Evolutionary conservation across 92 coral and sea anemone species (phyloP).

Genomic region (Epizoanthus scotinus): DNA sequence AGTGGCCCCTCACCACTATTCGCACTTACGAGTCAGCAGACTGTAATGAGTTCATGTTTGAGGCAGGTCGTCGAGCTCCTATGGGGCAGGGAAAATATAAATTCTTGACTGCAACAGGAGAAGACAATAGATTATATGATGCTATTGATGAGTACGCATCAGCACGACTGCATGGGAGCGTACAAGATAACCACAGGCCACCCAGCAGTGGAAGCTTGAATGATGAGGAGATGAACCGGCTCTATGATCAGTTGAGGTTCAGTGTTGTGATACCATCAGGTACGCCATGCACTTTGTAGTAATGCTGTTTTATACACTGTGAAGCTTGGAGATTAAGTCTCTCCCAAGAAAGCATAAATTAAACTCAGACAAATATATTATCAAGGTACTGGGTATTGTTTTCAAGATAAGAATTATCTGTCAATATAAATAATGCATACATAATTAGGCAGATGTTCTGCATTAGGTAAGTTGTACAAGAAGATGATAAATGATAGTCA

Average conservation of each 20-base stretch:
- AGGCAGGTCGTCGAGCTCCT: constrained; percentile 93
- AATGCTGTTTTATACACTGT: no score
- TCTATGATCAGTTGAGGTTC: constrained; percentile 82
- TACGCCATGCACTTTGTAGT: constrained; percentile 1
- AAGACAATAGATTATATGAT: constrained; percentile 92
- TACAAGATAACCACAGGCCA: constrained; percentile 35
- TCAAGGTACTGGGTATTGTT: no score
- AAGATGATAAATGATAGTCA: no score
- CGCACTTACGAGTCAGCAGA: constrained; percentile 93
- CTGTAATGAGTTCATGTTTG: constrained; percentile 87
- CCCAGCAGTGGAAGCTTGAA: constrained; percentile 53
- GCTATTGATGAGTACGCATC: constrained; percentile 83
- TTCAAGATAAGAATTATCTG: no score
- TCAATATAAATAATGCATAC: no score
- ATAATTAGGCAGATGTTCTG: no score
- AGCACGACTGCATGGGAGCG: constrained; percentile 59
- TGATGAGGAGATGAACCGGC: constrained; percentile 78
- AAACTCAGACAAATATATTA: no score
- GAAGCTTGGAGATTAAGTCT: no score
- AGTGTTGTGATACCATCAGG: constrained; percentile 74
- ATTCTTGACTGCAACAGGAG: constrained; percentile 77
- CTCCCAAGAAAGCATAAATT: no score
- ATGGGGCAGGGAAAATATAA: constrained; percentile 95
- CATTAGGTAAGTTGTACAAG: no score
- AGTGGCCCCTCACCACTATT: constrained; percentile 97